A percentile compares a stretch with the other conserved stretches of the same genome.
phyloP scores from a whole-genome alignment of 2,113 vertebrate genomes.

The Notothenia rossii region DNA sequence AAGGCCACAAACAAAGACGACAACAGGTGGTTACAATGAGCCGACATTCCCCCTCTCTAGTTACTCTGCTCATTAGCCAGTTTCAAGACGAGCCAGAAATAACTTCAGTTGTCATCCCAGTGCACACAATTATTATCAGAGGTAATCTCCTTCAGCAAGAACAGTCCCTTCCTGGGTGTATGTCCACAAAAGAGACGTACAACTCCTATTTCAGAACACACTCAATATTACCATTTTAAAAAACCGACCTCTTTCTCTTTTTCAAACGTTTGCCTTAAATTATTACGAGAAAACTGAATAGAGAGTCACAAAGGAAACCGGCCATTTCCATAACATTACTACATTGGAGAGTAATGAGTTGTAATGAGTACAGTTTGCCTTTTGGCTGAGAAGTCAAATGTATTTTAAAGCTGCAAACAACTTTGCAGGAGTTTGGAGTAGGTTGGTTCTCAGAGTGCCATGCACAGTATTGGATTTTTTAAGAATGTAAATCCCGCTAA shows the following conservation, averaged over 20 bases:
- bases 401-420: slow-evolving; percentile 10
- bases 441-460: slow-evolving; percentile 8
- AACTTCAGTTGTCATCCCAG: slow-evolving; percentile 18
- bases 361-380: not conserved
- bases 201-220: not conserved
- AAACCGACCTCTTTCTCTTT: not conserved
- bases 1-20: not conserved
- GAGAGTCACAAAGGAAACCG: not conserved
- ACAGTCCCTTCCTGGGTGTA: too few relatives aligned
- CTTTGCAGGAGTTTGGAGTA: slow-evolving; percentile 1
- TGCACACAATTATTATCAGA: not conserved
- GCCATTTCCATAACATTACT: not conserved
- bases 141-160: slow-evolving; percentile 6
- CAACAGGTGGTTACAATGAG: slow-evolving; percentile 46
- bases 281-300: not conserved
- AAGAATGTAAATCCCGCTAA: not conserved
- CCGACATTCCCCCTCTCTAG: slow-evolving; percentile 7
- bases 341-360: not conserved
- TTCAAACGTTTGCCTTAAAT: slow-evolving; percentile 1
- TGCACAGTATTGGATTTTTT: not conserved
- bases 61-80: slow-evolving; percentile 12
- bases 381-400: slow-evolving; percentile 6
- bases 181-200: not conserved
- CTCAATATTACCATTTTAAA: not conserved
- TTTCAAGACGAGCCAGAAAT: slow-evolving; percentile 36